phyloP scores from a whole-genome alignment of 2,888 invertebrate genomes.

The Drosophila mulleri region DNA sequence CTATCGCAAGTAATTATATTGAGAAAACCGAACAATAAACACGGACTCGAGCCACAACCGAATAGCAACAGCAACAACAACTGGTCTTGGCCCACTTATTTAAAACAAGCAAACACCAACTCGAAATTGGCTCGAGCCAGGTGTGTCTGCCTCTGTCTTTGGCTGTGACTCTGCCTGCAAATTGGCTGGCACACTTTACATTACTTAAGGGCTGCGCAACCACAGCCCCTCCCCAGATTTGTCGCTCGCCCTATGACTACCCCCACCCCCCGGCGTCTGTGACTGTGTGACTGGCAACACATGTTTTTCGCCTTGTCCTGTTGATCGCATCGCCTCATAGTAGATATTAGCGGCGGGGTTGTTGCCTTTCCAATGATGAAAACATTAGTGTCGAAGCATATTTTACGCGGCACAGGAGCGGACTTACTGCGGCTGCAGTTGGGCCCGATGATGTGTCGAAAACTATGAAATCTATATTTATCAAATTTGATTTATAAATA shows the following conservation, averaged over 20 bases:
- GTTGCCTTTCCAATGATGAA: conserved; percentile 61
- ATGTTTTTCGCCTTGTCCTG: conserved; percentile 83
- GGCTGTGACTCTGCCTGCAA: conserved; percentile 3
- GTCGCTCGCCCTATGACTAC: neutral
- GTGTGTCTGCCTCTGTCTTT: conserved; percentile 8
- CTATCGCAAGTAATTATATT: conserved; percentile 49
- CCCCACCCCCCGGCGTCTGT: conserved; percentile 42
- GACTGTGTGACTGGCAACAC: conserved; percentile 84
- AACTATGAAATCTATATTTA: no score
- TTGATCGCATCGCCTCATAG: conserved; percentile 71
- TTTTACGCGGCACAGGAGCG: conserved; percentile 62
- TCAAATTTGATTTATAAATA: no score
- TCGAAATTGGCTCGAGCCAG: conserved; percentile 60
- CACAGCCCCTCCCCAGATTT: neutral
- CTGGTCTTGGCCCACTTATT: conserved; percentile 55
- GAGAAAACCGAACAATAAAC: conserved; percentile 16
- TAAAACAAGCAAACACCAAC: conserved; percentile 83
- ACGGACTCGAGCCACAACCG: conserved; percentile 3
- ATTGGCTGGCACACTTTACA: conserved; percentile 29
- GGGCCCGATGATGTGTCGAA: neutral
- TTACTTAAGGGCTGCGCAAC: conserved; percentile 17
- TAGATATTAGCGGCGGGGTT: conserved; percentile 40
- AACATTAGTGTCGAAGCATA: conserved; percentile 75
- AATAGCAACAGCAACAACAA: conserved; percentile 13
- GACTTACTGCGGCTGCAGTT: conserved; percentile 9